A percentile compares a stretch with the other conserved stretches of the same genome.
These are phyloP conservation scores for Cisticola juncidis DNA, from an alignment of 2,113 vertebrate genomes.

Conservation along the genomic window DNA sequence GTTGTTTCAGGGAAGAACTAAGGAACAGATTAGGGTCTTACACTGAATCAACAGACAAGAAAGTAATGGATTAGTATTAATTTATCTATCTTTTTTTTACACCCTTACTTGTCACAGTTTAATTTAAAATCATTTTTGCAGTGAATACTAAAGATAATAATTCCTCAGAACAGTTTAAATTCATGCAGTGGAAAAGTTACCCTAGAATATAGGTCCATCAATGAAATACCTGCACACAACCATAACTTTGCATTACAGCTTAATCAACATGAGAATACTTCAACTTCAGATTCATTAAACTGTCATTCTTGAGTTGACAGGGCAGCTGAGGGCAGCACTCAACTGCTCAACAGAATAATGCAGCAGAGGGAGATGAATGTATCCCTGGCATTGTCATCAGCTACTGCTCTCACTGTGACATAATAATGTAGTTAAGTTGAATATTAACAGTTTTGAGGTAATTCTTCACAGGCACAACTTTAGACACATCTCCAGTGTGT, in stretches of 20 bases:
- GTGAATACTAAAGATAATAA: not conserved
- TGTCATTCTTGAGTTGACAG: constrained; percentile 26
- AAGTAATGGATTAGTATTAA: not conserved
- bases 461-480: not conserved
- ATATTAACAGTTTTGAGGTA: not conserved
- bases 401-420: not conserved
- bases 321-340: constrained; percentile 24
- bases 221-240: not conserved
- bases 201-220: not conserved
- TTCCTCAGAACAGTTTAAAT: not conserved
- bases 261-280: constrained; percentile 35
- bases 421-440: not conserved
- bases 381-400: not conserved
- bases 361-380: constrained; percentile 15
- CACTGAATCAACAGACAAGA: not conserved
- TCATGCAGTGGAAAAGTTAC: not conserved
- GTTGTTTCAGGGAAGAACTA: not conserved
- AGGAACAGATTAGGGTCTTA: not conserved
- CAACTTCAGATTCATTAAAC: constrained; percentile 46
- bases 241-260: constrained; percentile 32
- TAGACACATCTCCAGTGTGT: not conserved
- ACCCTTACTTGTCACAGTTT: not conserved
- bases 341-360: not conserved
- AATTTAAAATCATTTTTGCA: not conserved
- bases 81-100: not conserved